Evolutionary conservation across 2,888 invertebrate species (phyloP).

Genomic region (Polyommatus iphigenia): DNA sequence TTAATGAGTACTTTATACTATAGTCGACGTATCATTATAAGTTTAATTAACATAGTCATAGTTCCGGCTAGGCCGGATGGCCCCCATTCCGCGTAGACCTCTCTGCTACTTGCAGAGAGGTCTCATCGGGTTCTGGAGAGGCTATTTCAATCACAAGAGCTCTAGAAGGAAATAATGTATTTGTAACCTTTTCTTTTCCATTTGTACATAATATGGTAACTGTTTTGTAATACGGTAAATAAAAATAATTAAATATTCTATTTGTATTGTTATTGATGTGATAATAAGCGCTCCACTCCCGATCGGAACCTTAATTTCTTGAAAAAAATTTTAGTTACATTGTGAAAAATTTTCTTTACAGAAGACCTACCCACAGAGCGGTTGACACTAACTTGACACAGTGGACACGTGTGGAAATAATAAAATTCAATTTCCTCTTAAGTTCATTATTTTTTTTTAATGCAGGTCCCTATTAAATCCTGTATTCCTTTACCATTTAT

Average conservation of each 20-base stretch:
- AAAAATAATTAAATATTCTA: constrained; percentile 77
- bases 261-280: constrained; percentile 76
- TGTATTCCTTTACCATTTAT: constrained; percentile 70
- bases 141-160: constrained; percentile 89
- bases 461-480: constrained; percentile 72
- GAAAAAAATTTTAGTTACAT: constrained; percentile 59
- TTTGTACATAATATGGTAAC: constrained; percentile 80
- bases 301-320: constrained; percentile 78
- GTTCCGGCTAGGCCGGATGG: constrained; percentile 79
- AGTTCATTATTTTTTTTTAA: constrained; percentile 74
- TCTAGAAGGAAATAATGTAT: constrained; percentile 84
- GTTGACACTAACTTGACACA: constrained; percentile 68
- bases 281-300: constrained; percentile 77
- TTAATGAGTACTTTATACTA: constrained; percentile 77
- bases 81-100: constrained; percentile 81
- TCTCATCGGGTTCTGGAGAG: constrained; percentile 90
- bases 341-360: constrained; percentile 75
- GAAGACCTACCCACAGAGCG: constrained; percentile 75
- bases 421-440: constrained; percentile 76
- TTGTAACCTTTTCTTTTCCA: constrained; percentile 73
- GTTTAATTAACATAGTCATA: constrained; percentile 79
- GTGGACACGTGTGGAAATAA: constrained; percentile 80
- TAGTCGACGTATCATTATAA: constrained; percentile 77
- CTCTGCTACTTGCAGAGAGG: constrained; percentile 84
- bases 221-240: constrained; percentile 80